Evolutionary conservation across 1,140 invertebrate genomes (phyloP).

Genomic region (Stenopsyche tienmushanensis): DNA sequence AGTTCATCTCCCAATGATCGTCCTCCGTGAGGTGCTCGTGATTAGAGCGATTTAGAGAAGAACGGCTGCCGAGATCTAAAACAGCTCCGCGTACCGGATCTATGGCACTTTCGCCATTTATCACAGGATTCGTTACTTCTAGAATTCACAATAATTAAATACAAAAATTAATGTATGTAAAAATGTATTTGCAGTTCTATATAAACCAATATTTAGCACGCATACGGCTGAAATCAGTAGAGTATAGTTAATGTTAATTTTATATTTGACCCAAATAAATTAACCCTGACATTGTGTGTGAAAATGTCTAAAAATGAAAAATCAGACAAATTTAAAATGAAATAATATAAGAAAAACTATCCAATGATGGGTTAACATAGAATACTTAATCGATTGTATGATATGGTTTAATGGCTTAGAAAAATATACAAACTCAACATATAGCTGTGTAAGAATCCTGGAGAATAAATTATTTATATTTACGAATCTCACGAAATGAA

Average conservation of each 20-base stretch:
- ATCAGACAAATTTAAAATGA: background rate
- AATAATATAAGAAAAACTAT: too few species aligned
- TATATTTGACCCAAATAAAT: background rate
- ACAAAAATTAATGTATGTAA: background rate
- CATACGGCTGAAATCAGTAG: background rate
- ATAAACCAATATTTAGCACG: background rate
- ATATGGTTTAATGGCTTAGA: too few species aligned
- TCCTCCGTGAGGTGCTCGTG: conserved; percentile 53
- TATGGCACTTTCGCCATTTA: conserved; percentile 44
- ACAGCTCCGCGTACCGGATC: conserved; percentile 46
- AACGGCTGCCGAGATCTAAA: conserved; percentile 54
- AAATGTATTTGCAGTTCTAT: background rate
- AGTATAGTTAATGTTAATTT: background rate
- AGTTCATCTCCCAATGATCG: conserved; percentile 84
- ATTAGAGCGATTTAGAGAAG: conserved; percentile 51
- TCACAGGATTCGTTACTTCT: conserved; percentile 14
- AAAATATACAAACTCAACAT: too few species aligned
- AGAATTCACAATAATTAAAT: conserved; percentile 4
- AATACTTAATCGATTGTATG: too few species aligned
- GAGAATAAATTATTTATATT: too few species aligned
- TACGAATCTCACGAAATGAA: too few species aligned
- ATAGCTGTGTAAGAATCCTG: too few species aligned
- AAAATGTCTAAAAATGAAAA: background rate
- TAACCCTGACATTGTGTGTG: background rate
- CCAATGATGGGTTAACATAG: too few species aligned